Conservation (phyloP, 2,888 invertebrate genomes). For the Merodon equestris region DNA sequence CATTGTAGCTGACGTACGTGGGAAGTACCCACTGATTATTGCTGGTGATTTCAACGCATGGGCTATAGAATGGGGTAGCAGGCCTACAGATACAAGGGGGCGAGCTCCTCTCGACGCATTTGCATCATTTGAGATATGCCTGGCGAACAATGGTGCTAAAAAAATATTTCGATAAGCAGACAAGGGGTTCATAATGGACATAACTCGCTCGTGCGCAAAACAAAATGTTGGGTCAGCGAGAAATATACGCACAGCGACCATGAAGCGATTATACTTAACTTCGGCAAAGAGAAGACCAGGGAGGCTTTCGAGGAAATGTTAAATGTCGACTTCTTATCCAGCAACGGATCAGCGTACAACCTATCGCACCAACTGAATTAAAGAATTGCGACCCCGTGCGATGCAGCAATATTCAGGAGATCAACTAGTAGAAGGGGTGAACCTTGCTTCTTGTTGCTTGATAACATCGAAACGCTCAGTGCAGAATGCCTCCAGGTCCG, state of each 20-base stretch:
- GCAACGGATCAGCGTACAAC: too few relatives aligned
- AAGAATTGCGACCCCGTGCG: too few relatives aligned
- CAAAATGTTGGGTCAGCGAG: background rate
- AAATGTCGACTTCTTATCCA: too few relatives aligned
- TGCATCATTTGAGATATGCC: background rate
- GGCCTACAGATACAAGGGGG: background rate
- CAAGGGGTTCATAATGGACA: background rate
- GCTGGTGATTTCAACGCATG: background rate
- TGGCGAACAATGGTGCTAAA: constrained; percentile 1
- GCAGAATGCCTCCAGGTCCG: too few relatives aligned
- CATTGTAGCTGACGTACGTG: background rate
- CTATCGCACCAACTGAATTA: too few relatives aligned
- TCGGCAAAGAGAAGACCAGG: too few relatives aligned
- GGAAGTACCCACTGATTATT: too few relatives aligned
- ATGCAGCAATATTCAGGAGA: too few relatives aligned
- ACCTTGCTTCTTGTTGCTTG: too few relatives aligned
- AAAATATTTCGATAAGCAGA: background rate
- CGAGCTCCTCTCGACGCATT: background rate
- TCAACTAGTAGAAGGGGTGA: too few relatives aligned
- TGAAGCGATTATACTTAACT: background rate
- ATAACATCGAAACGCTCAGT: too few relatives aligned
- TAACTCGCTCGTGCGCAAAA: background rate
- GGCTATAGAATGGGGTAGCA: background rate
- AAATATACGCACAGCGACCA: constrained; percentile 1
- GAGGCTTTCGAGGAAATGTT: too few relatives aligned